Base-by-base conservation (phyloP, 2,113 vertebrate species). In the Gambusia holbrooki region DNA sequence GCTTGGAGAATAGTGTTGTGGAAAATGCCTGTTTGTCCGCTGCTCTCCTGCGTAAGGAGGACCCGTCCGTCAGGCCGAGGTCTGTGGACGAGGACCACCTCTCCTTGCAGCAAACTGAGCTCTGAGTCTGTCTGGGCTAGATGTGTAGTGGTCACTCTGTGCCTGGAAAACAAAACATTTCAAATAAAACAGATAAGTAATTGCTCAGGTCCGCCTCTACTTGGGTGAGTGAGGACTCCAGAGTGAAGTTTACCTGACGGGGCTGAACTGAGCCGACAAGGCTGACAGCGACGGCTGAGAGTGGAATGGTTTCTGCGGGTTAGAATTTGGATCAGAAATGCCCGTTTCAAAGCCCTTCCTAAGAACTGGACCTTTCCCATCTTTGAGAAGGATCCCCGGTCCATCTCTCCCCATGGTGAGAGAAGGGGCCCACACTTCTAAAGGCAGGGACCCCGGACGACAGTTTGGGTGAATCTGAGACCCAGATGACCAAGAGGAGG, bases 301-400 rank as follows among this genome's bases (percentile, higher is more conserved):
- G 37, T 82, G 63, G 1, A 66, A 25, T 4, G 68, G 58, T 73
- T 90, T 93, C 76, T 76, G 89, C 37, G 62, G 84, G 68, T 91
- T 88, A 40, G 89, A 84, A 25, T 82, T 87, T 28, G 86, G 74
- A 65, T 94, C 93, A 10, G 86, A 89, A 22, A 86, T 67, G 0
- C 89, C 71, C 1, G 93, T 86, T 68, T 94, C 93, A 17, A 84
- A 51, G 60, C 84, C 90, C 86, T 94, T 97, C 29, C 93, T 90
- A 62, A 95, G 93, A 66, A 93, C 37, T 4, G 90, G 91, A 70
- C 93, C 94, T 68, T 95, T 95, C 87, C 92, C 91, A 65, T 97
- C 96, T 83, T 92, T 96, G 67, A 94, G 94, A 77, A 95, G 90
- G 0, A 96, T 95, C 45, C 95, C 89, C 29, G 95, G 91, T 68